Conservation (phyloP, 2,797 vertebrate genomes). For the Morelia viridis region DNA sequence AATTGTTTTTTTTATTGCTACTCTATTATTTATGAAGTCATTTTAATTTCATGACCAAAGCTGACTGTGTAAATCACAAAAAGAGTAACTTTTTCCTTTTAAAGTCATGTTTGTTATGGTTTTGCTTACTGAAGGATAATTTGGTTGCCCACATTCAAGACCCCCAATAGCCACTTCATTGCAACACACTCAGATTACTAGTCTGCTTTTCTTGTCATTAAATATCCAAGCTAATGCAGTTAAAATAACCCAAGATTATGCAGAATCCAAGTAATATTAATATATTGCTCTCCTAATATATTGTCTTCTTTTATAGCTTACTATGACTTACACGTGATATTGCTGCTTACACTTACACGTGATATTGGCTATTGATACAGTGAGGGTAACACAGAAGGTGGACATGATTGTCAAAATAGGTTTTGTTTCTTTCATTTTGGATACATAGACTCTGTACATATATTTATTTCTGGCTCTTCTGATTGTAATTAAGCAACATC, state of each 20-base stretch:
- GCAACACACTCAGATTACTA: background rate
- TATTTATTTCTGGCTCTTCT: background rate
- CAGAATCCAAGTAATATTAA: background rate
- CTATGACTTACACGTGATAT: background rate
- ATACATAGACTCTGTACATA: background rate
- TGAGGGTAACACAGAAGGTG: background rate
- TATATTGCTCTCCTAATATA: background rate
- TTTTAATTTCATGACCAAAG: background rate
- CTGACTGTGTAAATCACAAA: background rate
- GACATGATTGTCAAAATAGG: background rate
- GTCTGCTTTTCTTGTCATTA: background rate
- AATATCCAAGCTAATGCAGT: background rate
- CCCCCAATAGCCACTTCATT: background rate
- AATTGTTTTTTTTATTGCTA: background rate
- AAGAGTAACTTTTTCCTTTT: background rate
- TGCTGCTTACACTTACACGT: too few relatives aligned
- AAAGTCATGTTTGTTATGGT: background rate
- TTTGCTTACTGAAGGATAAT: background rate
- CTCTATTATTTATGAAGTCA: background rate
- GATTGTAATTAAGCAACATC: background rate
- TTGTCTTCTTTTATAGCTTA: background rate
- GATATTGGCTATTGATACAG: background rate
- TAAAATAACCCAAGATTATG: background rate
- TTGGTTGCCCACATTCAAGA: background rate
- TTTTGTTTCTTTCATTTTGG: background rate